Evolutionary conservation across 2,888 invertebrate species (phyloP), one percentile per base, ranked within the genome.

Genomic region (Adelognathus sp.): DNA sequence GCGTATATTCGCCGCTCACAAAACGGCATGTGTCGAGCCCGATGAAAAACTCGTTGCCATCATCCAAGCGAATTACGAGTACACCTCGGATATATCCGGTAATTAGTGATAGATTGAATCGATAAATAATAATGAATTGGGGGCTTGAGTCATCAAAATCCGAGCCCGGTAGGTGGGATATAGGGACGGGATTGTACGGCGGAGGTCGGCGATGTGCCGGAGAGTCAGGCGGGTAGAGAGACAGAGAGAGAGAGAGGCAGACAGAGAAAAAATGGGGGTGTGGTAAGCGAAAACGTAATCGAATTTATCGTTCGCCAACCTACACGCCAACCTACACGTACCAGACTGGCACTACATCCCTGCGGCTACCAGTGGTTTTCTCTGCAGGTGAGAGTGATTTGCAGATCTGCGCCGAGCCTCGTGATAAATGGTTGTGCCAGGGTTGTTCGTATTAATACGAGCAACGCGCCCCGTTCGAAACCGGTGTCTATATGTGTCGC

Each of bases 371-470:
- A 60, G 50, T 52, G 67, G 61, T 79, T 39, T 69, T 41, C 74
- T 27, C 78, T 76, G 79, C 79, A 79, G 70, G 73, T 70, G 71
- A 81, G 82, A 82, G 76, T 84, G 84, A 84, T 84, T 84, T 83
- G 82, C 81, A 82, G 82, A 79, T 76, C 82, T 78, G 76, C 70
- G 77, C 81, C 77, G 76, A 80, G 77, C 27, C 71, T 66, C 74
- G 81, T 82, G 82, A 83, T 84, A 83, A 84, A 82, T 83, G 82
- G 77, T 63, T 76, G 69, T 72, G 74, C 79, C 46, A 71, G 80
- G 71, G 58, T 82, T 77, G 60, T 81, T 78, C 71, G 79, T 72
- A 81, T 79, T 76, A 76, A 79, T 79, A 79, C 63, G 80, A 71
- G 75, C 79, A 70, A 46, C 71, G 67, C 61, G 76, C 70, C 69